Conservation (phyloP, 2,888 invertebrate species). For the Lordiphosa andalusiaca region DNA sequence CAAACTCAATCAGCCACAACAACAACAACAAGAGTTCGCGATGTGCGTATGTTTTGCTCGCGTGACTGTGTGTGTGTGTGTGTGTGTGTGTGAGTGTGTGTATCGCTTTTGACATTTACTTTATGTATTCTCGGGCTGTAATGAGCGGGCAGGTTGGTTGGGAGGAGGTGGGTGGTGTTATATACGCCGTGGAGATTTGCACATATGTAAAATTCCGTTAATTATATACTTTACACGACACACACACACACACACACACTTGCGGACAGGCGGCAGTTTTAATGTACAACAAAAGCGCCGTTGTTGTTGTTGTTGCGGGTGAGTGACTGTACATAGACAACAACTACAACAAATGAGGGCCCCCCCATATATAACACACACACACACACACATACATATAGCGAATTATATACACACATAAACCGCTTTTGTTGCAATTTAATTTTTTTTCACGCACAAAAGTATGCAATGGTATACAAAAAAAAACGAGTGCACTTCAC, state of each 20-base stretch:
- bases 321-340: slow-evolving; percentile 51
- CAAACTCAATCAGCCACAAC: slow-evolving; percentile 63
- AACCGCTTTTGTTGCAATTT: slow-evolving; percentile 42
- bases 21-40: slow-evolving; percentile 34
- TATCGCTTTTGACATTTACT: slow-evolving; percentile 73
- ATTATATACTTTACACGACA: slow-evolving; percentile 68
- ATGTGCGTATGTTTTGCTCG: slow-evolving; percentile 24
- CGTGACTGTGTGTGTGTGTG: slow-evolving; percentile 25
- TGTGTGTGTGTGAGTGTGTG: slow-evolving; percentile 38
- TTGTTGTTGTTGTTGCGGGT: slow-evolving; percentile 48
- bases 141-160: slow-evolving; percentile 42
- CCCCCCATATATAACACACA: slow-evolving; percentile 12
- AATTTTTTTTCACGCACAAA: slow-evolving; percentile 64
- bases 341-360: slow-evolving; percentile 39
- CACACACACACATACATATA: slow-evolving; percentile 5
- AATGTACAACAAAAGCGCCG: slow-evolving; percentile 70
- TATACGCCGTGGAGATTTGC: slow-evolving; percentile 46
- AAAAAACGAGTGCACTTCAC: slow-evolving; percentile 34
- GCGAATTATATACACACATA: slow-evolving; percentile 14
- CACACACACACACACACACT: slow-evolving; percentile 25
- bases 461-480: slow-evolving; percentile 35
- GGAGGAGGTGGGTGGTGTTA: slow-evolving; percentile 1
- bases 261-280: slow-evolving; percentile 59
- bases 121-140: slow-evolving; percentile 65
- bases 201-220: slow-evolving; percentile 65